Evolutionary conservation across 2,888 invertebrate species (phyloP).

Genomic region (Eulithis prunata): DNA sequence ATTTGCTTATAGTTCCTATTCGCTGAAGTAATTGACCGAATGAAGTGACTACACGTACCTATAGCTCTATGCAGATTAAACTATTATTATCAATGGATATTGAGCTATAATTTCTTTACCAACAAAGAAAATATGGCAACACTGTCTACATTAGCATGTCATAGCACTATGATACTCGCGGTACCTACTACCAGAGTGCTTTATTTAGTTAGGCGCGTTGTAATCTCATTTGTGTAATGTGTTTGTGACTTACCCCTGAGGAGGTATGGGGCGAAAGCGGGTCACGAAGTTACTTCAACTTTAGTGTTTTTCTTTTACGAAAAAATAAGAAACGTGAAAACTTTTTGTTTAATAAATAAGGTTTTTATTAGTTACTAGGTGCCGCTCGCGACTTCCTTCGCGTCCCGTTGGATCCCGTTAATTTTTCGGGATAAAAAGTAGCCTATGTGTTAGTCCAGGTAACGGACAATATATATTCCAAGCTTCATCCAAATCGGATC

Average conservation of each 20-base stretch:
- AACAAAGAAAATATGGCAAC: not conserved
- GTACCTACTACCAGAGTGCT: constrained; percentile 27
- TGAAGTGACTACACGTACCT: too few species aligned
- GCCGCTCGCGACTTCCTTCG: too few species aligned
- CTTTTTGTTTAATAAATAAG: too few species aligned
- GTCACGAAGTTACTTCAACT: not conserved
- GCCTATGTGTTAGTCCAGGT: too few species aligned
- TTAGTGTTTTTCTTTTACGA: not conserved
- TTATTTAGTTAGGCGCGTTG: constrained; percentile 45
- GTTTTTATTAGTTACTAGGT: too few species aligned
- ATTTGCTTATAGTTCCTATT: too few species aligned
- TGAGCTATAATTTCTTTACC: not conserved
- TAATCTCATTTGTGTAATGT: constrained; percentile 68
- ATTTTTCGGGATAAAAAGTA: too few species aligned
- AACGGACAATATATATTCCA: too few species aligned
- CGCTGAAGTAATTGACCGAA: too few species aligned
- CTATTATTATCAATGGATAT: not conserved
- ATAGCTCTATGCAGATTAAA: too few species aligned
- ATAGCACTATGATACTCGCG: constrained; percentile 1
- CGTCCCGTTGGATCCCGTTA: too few species aligned
- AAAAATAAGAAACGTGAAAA: not conserved
- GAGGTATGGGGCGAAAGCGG: constrained; percentile 18
- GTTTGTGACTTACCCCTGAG: constrained; percentile 44
- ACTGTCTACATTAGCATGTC: not conserved
- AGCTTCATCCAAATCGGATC: too few species aligned